Evolutionary conservation across 1,140 invertebrate genomes (phyloP).

Genomic region (Pemphigus obesinymphae): DNA sequence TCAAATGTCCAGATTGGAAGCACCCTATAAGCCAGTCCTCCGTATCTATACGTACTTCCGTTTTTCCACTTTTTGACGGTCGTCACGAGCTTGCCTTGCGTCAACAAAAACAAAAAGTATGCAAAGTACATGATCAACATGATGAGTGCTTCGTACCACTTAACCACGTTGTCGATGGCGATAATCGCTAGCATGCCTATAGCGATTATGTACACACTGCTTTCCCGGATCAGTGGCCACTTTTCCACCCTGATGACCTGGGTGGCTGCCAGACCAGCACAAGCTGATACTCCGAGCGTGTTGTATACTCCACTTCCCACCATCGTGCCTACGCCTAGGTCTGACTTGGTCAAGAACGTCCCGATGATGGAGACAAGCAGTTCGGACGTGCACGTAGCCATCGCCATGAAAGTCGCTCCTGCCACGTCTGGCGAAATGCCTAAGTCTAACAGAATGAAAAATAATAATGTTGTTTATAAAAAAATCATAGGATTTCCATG

Average conservation of each 20-base stretch:
- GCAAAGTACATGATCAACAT: constrained; percentile 64
- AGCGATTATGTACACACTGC: constrained; percentile 72
- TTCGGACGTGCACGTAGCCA: constrained; percentile 62
- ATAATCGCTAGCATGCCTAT: constrained; percentile 68
- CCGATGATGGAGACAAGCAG: constrained; percentile 57
- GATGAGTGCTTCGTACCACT: constrained; percentile 70
- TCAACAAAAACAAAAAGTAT: constrained; percentile 62
- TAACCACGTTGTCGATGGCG: constrained; percentile 72
- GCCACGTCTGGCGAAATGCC: constrained; percentile 59
- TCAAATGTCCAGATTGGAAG: too few relatives aligned
- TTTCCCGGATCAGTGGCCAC: constrained; percentile 80
- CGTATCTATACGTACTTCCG: background rate
- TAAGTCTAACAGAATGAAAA: too few relatives aligned
- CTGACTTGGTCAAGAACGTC: constrained; percentile 59
- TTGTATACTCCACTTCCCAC: constrained; percentile 69
- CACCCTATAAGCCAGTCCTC: too few relatives aligned
- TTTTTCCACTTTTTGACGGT: constrained; percentile 43
- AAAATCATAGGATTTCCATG: too few relatives aligned
- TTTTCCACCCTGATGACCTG: constrained; percentile 66
- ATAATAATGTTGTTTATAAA: too few relatives aligned
- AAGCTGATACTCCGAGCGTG: constrained; percentile 64
- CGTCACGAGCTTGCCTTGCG: constrained; percentile 53
- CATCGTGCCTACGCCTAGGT: constrained; percentile 61
- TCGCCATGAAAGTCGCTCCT: constrained; percentile 64
- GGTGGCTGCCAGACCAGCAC: constrained; percentile 60